Base-by-base conservation (phyloP, 2,888 invertebrate species). In the Trichacis sp. region DNA sequence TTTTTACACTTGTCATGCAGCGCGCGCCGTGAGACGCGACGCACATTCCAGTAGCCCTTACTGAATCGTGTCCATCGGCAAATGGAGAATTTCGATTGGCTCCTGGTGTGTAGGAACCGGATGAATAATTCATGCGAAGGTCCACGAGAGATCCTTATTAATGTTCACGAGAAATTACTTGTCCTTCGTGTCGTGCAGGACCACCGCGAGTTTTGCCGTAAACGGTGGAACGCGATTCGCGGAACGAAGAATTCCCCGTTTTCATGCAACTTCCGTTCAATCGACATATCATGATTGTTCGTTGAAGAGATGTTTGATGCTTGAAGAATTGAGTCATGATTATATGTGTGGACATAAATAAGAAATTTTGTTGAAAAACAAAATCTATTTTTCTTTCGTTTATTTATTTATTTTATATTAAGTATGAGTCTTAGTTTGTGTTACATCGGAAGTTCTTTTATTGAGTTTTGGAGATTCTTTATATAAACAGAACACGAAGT, bases 111-210 rank as follows among this genome's bases (percentile, higher is more conserved):
- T 48, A 56, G 15, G 59, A 57, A 61, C 52, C 38, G 61, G 12
- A 69, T 66, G 69, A 69, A 66, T 69, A 57, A 69, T 69, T 66
- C 66, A 69, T 66, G 48, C 51, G 56, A 55, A 56, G 63, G 64
- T 69, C 48, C 54, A 53, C 55, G 64, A 59, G 55, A 49, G 43
- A 43, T 43, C 43, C 43, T 43, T 67, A 67, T 68, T 68, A 68
- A 68, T 68, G 63, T 63, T 62, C 60, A 68, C 60, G 53, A 60
- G 57, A 56, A 64, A 68, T 68, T 68, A 64, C 54, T 54, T 57
- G 63, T 60, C 60, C 62, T 49, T 42, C 57, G 50, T 58, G 58
- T 48, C 58, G 42, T 56, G 56, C 51, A 33, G 50, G 67, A 68
- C 67, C 67, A 68, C 68, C 68, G 61, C 68, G 68, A 55, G 58